Evolutionary conservation across 2,888 invertebrate species (phyloP).

Genomic region (Augiades crinisus): DNA sequence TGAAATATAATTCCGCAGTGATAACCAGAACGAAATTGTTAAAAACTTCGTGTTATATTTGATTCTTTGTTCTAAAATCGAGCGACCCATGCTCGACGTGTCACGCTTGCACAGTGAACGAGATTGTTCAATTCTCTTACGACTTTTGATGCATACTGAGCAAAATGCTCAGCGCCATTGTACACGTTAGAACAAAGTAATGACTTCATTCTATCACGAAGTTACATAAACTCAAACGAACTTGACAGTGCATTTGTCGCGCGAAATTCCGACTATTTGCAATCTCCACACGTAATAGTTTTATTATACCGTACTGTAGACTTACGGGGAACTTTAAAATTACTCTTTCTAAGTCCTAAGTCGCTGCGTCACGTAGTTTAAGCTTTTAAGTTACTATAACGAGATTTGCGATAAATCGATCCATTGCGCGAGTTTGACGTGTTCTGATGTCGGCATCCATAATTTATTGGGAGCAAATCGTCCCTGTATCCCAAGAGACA

Average conservation of each 20-base stretch:
- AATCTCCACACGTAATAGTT: constrained; percentile 21
- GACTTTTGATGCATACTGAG: constrained; percentile 17
- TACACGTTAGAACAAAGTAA: constrained; percentile 13
- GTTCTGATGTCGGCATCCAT: constrained; percentile 30
- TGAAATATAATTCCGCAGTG: background rate
- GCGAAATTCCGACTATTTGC: constrained; percentile 8
- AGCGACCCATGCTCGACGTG: constrained; percentile 37
- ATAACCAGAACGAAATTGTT: constrained; percentile 41
- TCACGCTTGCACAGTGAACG: constrained; percentile 29
- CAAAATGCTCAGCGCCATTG: background rate
- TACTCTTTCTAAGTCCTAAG: constrained; percentile 20
- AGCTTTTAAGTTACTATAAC: constrained; percentile 11
- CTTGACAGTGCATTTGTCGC: constrained; percentile 16
- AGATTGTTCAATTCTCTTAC: constrained; percentile 33
- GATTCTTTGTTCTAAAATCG: constrained; percentile 50
- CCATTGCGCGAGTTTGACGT: constrained; percentile 21
- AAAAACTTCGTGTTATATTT: constrained; percentile 45
- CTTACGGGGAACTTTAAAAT: constrained; percentile 13
- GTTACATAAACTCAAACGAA: constrained; percentile 12
- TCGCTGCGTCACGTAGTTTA: constrained; percentile 15
- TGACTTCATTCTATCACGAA: constrained; percentile 12
- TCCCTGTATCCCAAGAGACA: constrained; percentile 36
- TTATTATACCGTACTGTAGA: constrained; percentile 18
- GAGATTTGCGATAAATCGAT: constrained; percentile 22
- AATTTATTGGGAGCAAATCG: constrained; percentile 36